Evolutionary conservation across 2,888 invertebrate genomes (phyloP), one percentile per base, ranked within the genome.

Genomic region (Endomychus coccineus): DNA sequence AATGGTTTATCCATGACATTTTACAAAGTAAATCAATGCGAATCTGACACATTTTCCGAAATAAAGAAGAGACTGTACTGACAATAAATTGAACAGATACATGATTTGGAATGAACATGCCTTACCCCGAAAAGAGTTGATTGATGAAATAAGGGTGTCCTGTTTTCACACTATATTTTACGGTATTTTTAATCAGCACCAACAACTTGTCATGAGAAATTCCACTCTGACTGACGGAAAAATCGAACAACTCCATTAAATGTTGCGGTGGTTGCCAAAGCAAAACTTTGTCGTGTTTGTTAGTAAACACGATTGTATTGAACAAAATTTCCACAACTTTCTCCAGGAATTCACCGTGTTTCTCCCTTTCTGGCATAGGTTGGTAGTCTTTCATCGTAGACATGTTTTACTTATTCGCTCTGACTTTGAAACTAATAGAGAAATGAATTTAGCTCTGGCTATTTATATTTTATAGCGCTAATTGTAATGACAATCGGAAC

Each of bases 91-190:
- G n/a, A n/a, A n/a, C n/a, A n/a, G n/a, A n/a, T n/a, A n/a, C n/a
- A n/a, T n/a, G n/a, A n/a, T n/a, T n/a, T n/a, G n/a, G n/a, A n/a
- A n/a, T 30, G 12, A 12, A 16, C 9, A 15, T 17, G 16, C 48
- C 63, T 61, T 53, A 69, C 66, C 71, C 70, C n/a, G 72, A 71
- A 56, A 70, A 75, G 9, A 75, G 61, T 48, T 75, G 74, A 55
- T 74, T 73, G 43, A 72, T 65, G 51, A 75, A 74, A 54, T 69
- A 67, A 1, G 71, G 73, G 60, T 74, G 73, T 7, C 71, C 74
- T 7, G 73, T 73, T 56, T 73, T 74, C 5, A 74, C 73, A 50
- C 74, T 74, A 56, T 69, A 74, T 36, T 68, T 66, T 21, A 74
- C 66, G 15, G 72, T 66, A 39, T 69, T 64, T 37, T 63, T 59